These are phyloP conservation scores for Lacerta viridis DNA, from an alignment of 2,797 vertebrate genomes.

Conservation along the genomic window DNA sequence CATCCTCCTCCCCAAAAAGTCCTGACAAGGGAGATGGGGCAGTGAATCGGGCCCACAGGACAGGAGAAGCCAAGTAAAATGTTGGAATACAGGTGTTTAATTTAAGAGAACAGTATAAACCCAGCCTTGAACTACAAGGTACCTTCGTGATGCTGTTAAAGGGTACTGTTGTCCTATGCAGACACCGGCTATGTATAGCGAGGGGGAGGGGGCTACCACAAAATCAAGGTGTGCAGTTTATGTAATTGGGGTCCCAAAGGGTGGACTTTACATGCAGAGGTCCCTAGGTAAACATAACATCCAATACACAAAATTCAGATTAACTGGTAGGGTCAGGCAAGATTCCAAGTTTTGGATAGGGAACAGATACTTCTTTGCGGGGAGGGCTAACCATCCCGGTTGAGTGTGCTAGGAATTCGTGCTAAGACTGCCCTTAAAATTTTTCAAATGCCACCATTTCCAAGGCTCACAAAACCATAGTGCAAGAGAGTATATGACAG, in stretches of 20 bases:
- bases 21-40: conserved; percentile 40
- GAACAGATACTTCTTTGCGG: background rate
- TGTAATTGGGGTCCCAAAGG: no score
- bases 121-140: background rate
- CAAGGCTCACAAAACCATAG: conserved; percentile 50
- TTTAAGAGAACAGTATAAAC: conserved; percentile 61
- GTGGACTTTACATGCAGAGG: no score
- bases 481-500: conserved; percentile 38
- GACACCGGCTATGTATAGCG: background rate
- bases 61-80: conserved; percentile 76
- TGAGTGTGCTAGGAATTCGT: background rate
- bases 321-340: no score
- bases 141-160: background rate
- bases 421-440: conserved; percentile 23
- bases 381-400: background rate
- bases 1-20: conserved; percentile 38
- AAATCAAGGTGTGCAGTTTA: background rate
- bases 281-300: background rate
- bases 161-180: background rate
- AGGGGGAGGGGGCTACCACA: background rate
- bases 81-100: conserved; percentile 83
- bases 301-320: background rate
- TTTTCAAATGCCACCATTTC: conserved; percentile 29
- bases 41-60: conserved; percentile 54
- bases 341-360: background rate